Conservation (phyloP, 2,113 vertebrate species). For the Eretmodus cyanostictus region DNA sequence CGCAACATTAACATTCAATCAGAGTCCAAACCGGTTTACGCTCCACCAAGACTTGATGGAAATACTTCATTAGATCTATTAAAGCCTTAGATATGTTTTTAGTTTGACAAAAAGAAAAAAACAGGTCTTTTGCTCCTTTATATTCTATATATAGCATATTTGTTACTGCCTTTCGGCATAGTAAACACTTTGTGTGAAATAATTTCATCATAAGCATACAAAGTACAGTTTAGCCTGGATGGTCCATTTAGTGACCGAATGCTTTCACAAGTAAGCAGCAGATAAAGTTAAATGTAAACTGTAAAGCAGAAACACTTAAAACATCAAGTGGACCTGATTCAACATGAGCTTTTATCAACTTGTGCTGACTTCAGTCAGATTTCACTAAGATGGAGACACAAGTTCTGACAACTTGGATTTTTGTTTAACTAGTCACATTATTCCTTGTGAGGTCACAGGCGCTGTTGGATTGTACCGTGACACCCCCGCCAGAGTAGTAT, state of each 20-base stretch:
- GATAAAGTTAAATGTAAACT: background rate
- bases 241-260: background rate
- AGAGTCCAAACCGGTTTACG: background rate
- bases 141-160: background rate
- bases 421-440: background rate
- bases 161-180: background rate
- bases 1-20: background rate
- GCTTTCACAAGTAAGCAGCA: background rate
- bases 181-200: background rate
- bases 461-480: background rate
- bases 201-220: background rate
- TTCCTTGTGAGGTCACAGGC: background rate
- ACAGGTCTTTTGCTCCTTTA: background rate
- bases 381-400: background rate
- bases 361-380: background rate
- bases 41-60: background rate
- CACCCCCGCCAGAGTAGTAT: background rate
- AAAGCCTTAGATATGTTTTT: background rate
- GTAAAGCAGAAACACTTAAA: background rate
- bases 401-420: background rate
- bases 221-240: background rate
- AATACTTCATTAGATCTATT: background rate
- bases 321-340: background rate
- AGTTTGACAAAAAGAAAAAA: background rate
- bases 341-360: background rate